Percentiles rank a stretch among this genome's conserved stretches.
phyloP scores from a whole-genome alignment of 1,140 invertebrate genomes.

The Eciton burchellii region DNA sequence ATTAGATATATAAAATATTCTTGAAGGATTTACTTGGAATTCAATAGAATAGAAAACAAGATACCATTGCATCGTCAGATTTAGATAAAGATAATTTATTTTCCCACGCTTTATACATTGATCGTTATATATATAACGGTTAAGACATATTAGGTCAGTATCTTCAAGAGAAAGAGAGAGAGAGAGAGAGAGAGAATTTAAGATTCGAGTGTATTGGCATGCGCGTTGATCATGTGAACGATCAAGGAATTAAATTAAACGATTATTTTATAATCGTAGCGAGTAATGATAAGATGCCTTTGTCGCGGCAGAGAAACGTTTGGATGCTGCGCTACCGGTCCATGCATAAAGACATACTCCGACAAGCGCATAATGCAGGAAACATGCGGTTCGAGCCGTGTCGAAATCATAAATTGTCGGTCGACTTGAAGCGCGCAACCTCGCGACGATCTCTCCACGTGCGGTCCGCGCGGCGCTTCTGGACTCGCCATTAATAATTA shows the following conservation, averaged over 20 bases:
- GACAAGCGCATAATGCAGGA: neutral
- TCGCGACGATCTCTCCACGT: slow-evolving; percentile 68
- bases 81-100: neutral
- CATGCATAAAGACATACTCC: slow-evolving; percentile 23
- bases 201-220: too few species aligned
- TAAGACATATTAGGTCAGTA: neutral
- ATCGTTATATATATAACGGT: neutral
- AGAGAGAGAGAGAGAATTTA: too few species aligned
- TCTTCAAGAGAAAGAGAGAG: too few species aligned
- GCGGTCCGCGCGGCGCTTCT: slow-evolving; percentile 58
- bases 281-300: neutral
- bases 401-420: slow-evolving; percentile 74
- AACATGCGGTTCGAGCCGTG: slow-evolving; percentile 17
- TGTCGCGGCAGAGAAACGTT: slow-evolving; percentile 1
- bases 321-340: neutral
- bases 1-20: too few species aligned
- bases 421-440: slow-evolving; percentile 54
- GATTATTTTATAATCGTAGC: too few species aligned
- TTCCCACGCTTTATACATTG: neutral
- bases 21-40: neutral
- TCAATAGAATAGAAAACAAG: neutral
- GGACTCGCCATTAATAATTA: slow-evolving; percentile 75
- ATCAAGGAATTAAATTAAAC: too few species aligned
- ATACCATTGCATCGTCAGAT: too few species aligned
- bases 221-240: too few species aligned